A percentile compares a stretch with the other conserved stretches of the same genome.
Evolutionary conservation across 2,113 vertebrate genomes (phyloP).

Genomic region (Sinocyclocheilus grahami): DNA sequence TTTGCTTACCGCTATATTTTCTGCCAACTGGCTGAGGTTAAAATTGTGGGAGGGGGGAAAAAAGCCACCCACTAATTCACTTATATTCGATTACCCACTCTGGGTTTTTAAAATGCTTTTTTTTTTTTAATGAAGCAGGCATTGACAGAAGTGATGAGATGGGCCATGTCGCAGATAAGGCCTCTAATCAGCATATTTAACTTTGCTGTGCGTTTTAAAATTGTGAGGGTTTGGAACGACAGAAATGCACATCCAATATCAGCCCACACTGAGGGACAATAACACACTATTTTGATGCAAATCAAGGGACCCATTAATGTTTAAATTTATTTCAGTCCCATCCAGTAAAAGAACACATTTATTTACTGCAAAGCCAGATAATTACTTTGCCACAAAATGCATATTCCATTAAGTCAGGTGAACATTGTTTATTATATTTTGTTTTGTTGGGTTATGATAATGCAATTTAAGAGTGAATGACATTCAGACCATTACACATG

Average conservation of each 20-base stretch:
- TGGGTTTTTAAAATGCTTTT: constrained; percentile 51
- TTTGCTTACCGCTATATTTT: constrained; percentile 57
- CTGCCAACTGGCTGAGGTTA: constrained; percentile 44
- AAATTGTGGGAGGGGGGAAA: constrained; percentile 40
- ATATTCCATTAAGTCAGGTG: constrained; percentile 83
- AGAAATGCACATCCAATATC: constrained; percentile 78
- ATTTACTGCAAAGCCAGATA: constrained; percentile 74
- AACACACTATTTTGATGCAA: constrained; percentile 80
- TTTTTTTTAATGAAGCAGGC: constrained; percentile 54
- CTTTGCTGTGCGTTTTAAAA: constrained; percentile 61
- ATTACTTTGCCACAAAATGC: constrained; percentile 82
- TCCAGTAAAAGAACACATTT: constrained; percentile 75
- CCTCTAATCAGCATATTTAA: constrained; percentile 76
- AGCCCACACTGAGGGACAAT: constrained; percentile 72
- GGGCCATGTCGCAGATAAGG: constrained; percentile 69
- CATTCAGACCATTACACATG: constrained; percentile 68
- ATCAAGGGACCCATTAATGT: constrained; percentile 82
- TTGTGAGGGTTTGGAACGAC: constrained; percentile 56
- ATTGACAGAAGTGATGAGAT: constrained; percentile 57
- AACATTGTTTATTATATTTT: constrained; percentile 78
- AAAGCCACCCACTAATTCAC: constrained; percentile 56
- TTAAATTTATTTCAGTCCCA: constrained; percentile 77
- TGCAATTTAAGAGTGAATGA: constrained; percentile 80
- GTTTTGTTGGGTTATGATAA: constrained; percentile 77
- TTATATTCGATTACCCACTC: constrained; percentile 59